Percentiles rank a stretch among this genome's conserved stretches.
Evolutionary conservation across 1,140 invertebrate species (phyloP).

Genomic region (Heliconius nattereri): DNA sequence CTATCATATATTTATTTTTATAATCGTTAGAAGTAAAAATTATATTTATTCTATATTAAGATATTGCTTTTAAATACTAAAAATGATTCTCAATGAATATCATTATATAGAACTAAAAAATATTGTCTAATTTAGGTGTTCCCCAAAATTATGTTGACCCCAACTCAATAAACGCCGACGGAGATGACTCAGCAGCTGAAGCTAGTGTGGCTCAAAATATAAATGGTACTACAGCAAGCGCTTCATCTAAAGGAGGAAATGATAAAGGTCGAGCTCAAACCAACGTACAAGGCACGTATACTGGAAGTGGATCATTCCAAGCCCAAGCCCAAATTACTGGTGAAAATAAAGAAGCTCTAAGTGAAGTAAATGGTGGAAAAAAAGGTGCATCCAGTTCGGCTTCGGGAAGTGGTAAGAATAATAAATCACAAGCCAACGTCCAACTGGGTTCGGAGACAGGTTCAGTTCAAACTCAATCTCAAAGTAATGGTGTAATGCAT

Average conservation of each 20-base stretch:
- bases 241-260: conserved; percentile 87
- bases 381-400: conserved; percentile 88
- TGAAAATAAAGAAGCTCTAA: conserved; percentile 86
- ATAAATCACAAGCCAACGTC: conserved; percentile 89
- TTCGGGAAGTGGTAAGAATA: conserved; percentile 87
- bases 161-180: conserved; percentile 60
- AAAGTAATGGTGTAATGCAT: conserved; percentile 88
- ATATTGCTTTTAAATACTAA: no score
- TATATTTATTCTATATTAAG: neutral
- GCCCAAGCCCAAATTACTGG: conserved; percentile 91
- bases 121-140: conserved; percentile 35
- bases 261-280: conserved; percentile 88
- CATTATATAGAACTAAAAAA: no score
- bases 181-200: conserved; percentile 88
- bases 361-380: conserved; percentile 87
- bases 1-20: neutral
- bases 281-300: conserved; percentile 89
- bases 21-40: neutral
- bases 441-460: conserved; percentile 87
- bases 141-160: conserved; percentile 71
- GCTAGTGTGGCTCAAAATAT: conserved; percentile 85
- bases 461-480: conserved; percentile 86
- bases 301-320: conserved; percentile 88
- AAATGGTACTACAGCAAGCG: conserved; percentile 87
- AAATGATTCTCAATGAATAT: no score